Evolutionary conservation across 2,113 vertebrate genomes (phyloP).

Genomic region (Quiscalus mexicanus): DNA sequence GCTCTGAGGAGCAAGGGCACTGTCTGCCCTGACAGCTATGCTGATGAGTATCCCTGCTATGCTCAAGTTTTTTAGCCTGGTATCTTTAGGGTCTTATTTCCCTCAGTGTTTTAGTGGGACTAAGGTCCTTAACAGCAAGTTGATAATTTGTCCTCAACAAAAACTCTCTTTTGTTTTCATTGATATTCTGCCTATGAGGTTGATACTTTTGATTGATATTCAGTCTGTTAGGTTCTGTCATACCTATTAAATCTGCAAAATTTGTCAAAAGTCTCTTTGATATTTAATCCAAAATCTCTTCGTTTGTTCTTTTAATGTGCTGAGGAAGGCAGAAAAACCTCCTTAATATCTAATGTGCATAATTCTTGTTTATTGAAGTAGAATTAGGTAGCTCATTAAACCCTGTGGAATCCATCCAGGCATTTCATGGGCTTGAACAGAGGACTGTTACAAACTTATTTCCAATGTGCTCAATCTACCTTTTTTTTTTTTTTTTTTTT

Average conservation of each 20-base stretch:
- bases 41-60: background rate
- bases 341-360: background rate
- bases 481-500: background rate
- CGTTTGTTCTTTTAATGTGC: background rate
- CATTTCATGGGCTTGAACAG: background rate
- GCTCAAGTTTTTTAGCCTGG: background rate
- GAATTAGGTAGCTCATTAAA: background rate
- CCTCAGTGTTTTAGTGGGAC: background rate
- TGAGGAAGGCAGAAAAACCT: background rate
- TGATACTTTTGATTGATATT: background rate
- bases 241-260: background rate
- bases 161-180: accelerated
- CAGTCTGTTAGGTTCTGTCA: accelerated
- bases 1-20: background rate
- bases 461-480: background rate
- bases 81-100: background rate
- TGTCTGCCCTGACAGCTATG: background rate
- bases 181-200: background rate
- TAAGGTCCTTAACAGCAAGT: background rate
- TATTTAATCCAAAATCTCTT: background rate
- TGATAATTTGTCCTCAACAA: background rate
- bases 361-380: background rate
- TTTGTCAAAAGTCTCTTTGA: background rate
- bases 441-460: background rate
- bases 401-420: background rate